These are phyloP conservation scores for Telmatochromis brachygnathus DNA, from an alignment of 2,113 vertebrate species.

Conservation along the genomic window DNA sequence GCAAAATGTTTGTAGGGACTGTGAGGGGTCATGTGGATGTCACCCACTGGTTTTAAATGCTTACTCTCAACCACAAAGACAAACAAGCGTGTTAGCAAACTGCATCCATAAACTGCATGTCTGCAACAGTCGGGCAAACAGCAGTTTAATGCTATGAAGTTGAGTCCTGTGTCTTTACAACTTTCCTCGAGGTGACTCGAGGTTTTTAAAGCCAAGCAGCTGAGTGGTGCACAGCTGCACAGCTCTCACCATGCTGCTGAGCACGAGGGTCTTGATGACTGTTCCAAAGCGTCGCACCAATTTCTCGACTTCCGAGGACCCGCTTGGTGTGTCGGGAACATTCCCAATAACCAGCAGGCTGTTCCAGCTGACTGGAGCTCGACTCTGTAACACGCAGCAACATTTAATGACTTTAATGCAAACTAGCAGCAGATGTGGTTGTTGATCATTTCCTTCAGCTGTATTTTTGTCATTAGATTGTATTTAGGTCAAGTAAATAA, in stretches of 20 bases:
- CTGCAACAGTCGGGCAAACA: not conserved
- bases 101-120: not conserved
- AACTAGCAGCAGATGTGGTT: not conserved
- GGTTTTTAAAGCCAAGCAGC: not conserved
- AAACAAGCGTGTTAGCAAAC: not conserved
- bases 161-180: not conserved
- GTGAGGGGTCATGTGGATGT: not conserved
- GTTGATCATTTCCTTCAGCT: not conserved
- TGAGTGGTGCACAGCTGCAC: not conserved
- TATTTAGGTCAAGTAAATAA: not conserved
- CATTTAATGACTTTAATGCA: not conserved
- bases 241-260: slow-evolving; percentile 42
- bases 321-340: slow-evolving; percentile 25
- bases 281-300: slow-evolving; percentile 60
- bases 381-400: not conserved
- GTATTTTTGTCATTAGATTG: not conserved
- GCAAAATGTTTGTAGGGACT: not conserved
- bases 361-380: slow-evolving; percentile 16
- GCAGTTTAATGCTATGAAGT: accelerated
- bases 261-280: slow-evolving; percentile 35
- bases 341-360: slow-evolving; percentile 56
- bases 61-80: not conserved
- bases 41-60: not conserved
- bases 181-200: not conserved
- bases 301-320: slow-evolving; percentile 41